Conservation (phyloP, 1,140 invertebrate species). For the Sarcophaga peregrina region DNA sequence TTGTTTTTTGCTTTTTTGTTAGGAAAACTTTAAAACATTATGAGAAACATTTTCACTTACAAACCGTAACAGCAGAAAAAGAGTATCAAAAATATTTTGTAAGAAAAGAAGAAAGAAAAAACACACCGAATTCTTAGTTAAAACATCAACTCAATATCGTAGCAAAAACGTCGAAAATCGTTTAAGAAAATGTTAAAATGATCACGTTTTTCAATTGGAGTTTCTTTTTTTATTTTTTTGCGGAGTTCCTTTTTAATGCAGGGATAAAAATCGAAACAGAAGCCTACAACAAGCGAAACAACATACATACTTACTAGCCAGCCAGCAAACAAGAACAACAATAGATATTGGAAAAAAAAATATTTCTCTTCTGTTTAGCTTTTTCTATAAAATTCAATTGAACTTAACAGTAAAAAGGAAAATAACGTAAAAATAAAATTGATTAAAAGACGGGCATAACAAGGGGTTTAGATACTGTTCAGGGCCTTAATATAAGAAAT, state of each 20-base stretch:
- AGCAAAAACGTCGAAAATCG: slow-evolving; percentile 13
- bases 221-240: not conserved
- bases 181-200: slow-evolving; percentile 43
- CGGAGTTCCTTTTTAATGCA: not conserved
- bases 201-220: slow-evolving; percentile 34
- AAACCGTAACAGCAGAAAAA: not conserved
- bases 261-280: not conserved
- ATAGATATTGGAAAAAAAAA: too few species aligned
- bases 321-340: too few species aligned
- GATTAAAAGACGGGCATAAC: not conserved
- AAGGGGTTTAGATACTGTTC: not conserved
- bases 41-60: too few species aligned
- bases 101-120: not conserved
- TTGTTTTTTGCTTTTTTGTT: too few species aligned
- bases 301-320: not conserved
- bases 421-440: not conserved
- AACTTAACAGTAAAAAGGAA: slow-evolving; percentile 37
- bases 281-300: slow-evolving; percentile 18
- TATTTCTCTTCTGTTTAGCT: too few species aligned
- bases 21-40: too few species aligned
- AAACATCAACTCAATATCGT: slow-evolving; percentile 15
- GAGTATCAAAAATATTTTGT: slow-evolving; percentile 9
- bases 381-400: slow-evolving; percentile 23
- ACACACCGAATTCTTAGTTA: not conserved
- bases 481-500: too few species aligned